phyloP scores from a whole-genome alignment of 2,888 invertebrate species.

The Sisyra terminalis region DNA sequence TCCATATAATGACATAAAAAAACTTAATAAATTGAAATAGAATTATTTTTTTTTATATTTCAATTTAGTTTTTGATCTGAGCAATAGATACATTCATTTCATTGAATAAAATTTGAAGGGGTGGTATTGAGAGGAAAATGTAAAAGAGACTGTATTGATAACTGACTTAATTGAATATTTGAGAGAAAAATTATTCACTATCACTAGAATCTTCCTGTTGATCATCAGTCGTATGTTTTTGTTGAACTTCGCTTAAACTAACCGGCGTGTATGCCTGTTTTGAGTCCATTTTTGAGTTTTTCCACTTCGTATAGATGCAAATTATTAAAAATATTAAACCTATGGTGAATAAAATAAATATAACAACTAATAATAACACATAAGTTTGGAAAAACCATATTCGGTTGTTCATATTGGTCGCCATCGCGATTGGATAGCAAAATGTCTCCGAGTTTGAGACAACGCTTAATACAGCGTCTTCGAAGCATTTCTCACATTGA shows the following conservation, averaged over 20 bases:
- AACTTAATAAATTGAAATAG: too few relatives aligned
- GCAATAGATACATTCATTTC: too few relatives aligned
- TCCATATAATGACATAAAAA: too few relatives aligned
- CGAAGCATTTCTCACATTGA: constrained; percentile 49
- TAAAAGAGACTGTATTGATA: too few relatives aligned
- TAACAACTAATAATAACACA: neutral
- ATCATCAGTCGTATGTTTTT: neutral
- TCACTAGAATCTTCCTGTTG: too few relatives aligned
- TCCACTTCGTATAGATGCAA: neutral
- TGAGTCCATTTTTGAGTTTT: neutral
- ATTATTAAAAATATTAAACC: constrained; percentile 1
- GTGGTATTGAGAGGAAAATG: too few relatives aligned
- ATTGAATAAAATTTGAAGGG: too few relatives aligned
- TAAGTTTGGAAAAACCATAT: constrained; percentile 6
- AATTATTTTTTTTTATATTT: too few relatives aligned
- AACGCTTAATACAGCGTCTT: constrained; percentile 40
- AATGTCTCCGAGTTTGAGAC: constrained; percentile 21
- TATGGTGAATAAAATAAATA: neutral
- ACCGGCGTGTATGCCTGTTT: constrained; percentile 1
- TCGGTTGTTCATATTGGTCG: constrained; percentile 1
- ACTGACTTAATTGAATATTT: too few relatives aligned
- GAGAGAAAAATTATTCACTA: too few relatives aligned
- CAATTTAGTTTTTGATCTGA: too few relatives aligned
- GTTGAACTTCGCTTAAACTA: constrained; percentile 3
- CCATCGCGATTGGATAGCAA: constrained; percentile 20